A percentile compares a stretch with the other conserved stretches of the same genome.
Evolutionary conservation across 2,113 vertebrate genomes (phyloP).

Genomic region (Gobius niger): DNA sequence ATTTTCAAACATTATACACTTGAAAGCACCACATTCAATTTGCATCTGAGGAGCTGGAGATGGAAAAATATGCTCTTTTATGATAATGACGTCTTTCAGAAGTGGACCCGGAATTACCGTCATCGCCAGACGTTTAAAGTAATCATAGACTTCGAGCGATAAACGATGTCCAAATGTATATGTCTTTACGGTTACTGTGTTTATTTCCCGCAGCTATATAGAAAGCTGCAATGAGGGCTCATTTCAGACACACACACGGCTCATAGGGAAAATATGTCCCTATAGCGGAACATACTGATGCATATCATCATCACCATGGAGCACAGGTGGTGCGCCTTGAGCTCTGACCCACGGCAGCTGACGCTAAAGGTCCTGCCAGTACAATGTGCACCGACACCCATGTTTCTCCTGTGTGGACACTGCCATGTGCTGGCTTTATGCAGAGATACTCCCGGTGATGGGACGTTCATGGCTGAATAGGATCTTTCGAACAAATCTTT

Average conservation of each 20-base stretch:
- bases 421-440: too few relatives aligned
- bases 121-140: neutral
- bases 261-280: too few relatives aligned
- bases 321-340: too few relatives aligned
- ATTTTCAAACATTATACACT: neutral
- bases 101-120: neutral
- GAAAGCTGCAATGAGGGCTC: neutral
- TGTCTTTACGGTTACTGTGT: neutral
- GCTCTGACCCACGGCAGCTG: too few relatives aligned
- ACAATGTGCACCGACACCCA: too few relatives aligned
- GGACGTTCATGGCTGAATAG: too few relatives aligned
- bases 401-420: too few relatives aligned
- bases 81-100: neutral
- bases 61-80: conserved; percentile 9
- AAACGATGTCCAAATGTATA: neutral
- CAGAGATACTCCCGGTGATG: too few relatives aligned
- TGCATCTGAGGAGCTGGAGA: neutral
- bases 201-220: neutral
- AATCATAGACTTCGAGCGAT: neutral
- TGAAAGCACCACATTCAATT: neutral
- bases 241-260: neutral
- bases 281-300: too few relatives aligned
- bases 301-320: too few relatives aligned
- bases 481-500: too few relatives aligned
- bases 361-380: too few relatives aligned